Conservation (phyloP, 2,797 vertebrate genomes). For the Anniella stebbinsi region DNA sequence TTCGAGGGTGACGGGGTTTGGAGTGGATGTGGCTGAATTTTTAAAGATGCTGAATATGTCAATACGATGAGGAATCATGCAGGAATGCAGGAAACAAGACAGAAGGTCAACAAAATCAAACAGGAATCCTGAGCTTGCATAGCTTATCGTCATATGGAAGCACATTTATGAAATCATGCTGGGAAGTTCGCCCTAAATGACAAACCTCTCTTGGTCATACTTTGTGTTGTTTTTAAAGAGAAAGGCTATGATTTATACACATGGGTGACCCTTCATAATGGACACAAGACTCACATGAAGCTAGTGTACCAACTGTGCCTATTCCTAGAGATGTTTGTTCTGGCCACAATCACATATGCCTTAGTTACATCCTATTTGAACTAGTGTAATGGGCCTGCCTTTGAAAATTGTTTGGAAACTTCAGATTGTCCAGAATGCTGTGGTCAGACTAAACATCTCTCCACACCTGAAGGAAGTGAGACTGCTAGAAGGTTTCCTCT, state of each 20-base stretch:
- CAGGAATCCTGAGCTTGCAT: neutral
- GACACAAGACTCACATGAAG: neutral
- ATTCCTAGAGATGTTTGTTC: too few species aligned
- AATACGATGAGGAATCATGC: slow-evolving; percentile 1
- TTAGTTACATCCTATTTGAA: too few species aligned
- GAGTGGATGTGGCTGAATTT: neutral
- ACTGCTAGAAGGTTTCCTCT: too few species aligned
- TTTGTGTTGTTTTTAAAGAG: neutral
- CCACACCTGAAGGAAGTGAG: too few species aligned
- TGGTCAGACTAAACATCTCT: too few species aligned
- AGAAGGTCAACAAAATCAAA: slow-evolving; percentile 16
- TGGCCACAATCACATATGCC: too few species aligned
- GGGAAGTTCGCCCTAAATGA: neutral
- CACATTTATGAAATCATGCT: neutral
- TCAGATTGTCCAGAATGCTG: too few species aligned
- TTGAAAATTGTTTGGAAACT: too few species aligned
- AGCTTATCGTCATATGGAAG: accelerated
- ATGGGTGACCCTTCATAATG: neutral
- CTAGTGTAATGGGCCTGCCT: too few species aligned
- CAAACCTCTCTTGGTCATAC: neutral
- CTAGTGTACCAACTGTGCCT: too few species aligned
- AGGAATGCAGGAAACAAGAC: neutral
- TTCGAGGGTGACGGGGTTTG: neutral
- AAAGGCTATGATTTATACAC: neutral
- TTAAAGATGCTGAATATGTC: neutral